Base-by-base conservation (phyloP, 1,140 invertebrate genomes). In the Palaemon carinicauda region DNA sequence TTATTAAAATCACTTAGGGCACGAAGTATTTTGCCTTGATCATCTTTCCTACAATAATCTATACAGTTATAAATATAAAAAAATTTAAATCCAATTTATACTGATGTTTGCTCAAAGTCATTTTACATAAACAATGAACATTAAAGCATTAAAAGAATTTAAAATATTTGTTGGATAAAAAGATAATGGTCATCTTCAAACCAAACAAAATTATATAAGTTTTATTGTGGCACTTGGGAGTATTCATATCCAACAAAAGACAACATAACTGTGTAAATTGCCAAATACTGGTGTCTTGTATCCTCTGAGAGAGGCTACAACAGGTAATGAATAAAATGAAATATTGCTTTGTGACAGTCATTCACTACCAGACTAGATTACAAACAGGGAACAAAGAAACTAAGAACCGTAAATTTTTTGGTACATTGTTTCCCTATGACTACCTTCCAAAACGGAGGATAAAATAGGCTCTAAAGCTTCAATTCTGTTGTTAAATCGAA, bases 281-380 rank as follows among this genome's bases (percentile, higher is more conserved):
- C 1, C 41, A 41, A n/a, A 41, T 3, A 12, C 41, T 41, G 12
- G 5, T 41, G 7, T 41, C 41, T 14, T 17, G 19, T 24, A 54
- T 79, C 54, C 29, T 56, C 15, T 80, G 21, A 21, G n/a, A 52
- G 21, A 17, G 12, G 17, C 33, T 60, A 90, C 91, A 90, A 90
- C 90, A 90, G 90, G 89, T 75, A 52, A 51, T 56, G 82, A 41
- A 41, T n/a, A 1, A 41, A 9, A 9, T 41, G 12, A 41, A 41
- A 41, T 4, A 41, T 41, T 4, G 7, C 41, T 41, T 41, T 41
- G 41, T 41, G 41, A 41, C 41, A 12, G 41, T 12, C 41, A 41
- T 41, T 41, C 41, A 41, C 12, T 41, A 41, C 41, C 41, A 41
- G 41, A 41, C 41, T 87, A 50, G 69, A 74, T 74, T 71, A 24